Evolutionary conservation across 2,888 invertebrate genomes (phyloP), one percentile per base, ranked within the genome.

Genomic region (Junonia oenone): DNA sequence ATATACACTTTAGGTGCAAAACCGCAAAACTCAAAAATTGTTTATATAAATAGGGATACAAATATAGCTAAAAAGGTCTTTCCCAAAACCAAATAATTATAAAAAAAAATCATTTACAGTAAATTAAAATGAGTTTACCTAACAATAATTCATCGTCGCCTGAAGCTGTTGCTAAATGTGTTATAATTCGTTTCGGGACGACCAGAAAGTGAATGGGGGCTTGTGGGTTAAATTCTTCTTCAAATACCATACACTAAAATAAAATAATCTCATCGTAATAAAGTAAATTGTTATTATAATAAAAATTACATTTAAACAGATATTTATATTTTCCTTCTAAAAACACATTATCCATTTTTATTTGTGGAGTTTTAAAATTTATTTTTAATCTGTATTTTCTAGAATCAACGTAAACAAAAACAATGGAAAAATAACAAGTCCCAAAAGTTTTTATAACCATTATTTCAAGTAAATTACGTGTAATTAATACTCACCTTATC

Each of bases 161-260:
- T 11, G 92, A 91, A 0, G 95, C 93, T 54, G 93, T 91, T 0
- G 95, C 93, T 0, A 98, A 81, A 73, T 94, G 94, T 0, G 93
- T 67, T 64, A 98, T 95, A 0, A 93, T 91, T 78, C 96, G 97
- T 56, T 95, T 94, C 1, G 99, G 98, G 58, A 98, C 96, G 0
- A 99, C 97, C 64, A 98, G 79, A 73, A 97, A 98, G 80, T 99
- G 98, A 0, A 93, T 93, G 0, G 98, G 97, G 0, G 98, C 98
- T 81, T 98, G 97, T 0, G 96, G 94, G 65, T 92, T 93, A 8
- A 96, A 86, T 76, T 98, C 97, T 49, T 75, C 98, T 60, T 96
- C 93, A 76, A 98, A 98, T 0, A 97, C 99, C 27, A 98, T 93
- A 75, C 97, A 97, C 96, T 97, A 73, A 26, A 91, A 91, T 22